Conservation (phyloP, 2,888 invertebrate genomes). For the Teinopalpus imperialis region DNA sequence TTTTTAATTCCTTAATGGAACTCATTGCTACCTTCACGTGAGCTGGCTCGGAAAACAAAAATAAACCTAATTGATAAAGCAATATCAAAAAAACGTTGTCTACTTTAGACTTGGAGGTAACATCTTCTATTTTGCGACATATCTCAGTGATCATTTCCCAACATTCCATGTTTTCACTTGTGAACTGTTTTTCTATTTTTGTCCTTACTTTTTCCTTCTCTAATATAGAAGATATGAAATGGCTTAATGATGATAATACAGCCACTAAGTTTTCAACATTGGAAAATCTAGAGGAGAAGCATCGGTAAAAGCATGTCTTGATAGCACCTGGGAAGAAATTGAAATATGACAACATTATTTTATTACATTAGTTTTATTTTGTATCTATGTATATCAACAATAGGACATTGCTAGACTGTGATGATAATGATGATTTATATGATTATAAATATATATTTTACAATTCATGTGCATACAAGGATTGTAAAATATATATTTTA, state of each 20-base stretch:
- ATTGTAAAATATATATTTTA: too few relatives aligned
- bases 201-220: constrained; percentile 69
- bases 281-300: constrained; percentile 85
- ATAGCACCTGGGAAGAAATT: constrained; percentile 74
- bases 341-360: too few relatives aligned
- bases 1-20: constrained; percentile 87
- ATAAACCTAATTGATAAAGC: constrained; percentile 87
- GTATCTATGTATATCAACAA: too few relatives aligned
- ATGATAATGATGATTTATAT: too few relatives aligned
- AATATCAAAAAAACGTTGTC: constrained; percentile 86
- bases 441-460: too few relatives aligned
- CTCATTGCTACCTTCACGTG: constrained; percentile 84
- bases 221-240: constrained; percentile 80
- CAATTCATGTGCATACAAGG: too few relatives aligned
- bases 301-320: constrained; percentile 86
- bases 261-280: constrained; percentile 84
- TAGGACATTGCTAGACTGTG: too few relatives aligned
- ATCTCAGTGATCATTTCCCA: constrained; percentile 84
- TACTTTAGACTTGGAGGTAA: constrained; percentile 76
- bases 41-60: constrained; percentile 85
- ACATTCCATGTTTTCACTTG: constrained; percentile 78
- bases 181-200: constrained; percentile 81
- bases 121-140: constrained; percentile 76
- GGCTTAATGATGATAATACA: constrained; percentile 81
- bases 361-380: too few relatives aligned